These are phyloP conservation scores for Lagodon rhomboides DNA, from an alignment of 2,797 vertebrate species.

Conservation along the genomic window DNA sequence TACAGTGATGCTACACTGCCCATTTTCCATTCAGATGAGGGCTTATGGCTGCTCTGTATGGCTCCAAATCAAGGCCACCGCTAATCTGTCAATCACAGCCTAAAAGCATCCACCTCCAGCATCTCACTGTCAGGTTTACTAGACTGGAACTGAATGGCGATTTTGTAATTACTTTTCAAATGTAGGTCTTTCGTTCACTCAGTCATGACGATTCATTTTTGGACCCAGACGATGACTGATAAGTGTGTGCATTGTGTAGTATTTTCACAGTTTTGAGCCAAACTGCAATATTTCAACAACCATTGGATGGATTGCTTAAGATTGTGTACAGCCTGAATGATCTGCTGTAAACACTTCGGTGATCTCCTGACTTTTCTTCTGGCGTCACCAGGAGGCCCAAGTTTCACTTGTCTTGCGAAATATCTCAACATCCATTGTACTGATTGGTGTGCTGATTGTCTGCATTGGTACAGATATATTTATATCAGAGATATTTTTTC, in stretches of 20 bases:
- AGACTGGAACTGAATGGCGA: slow-evolving; percentile 39
- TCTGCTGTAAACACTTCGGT: not conserved
- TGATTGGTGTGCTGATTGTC: no score
- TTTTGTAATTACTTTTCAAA: slow-evolving; percentile 61
- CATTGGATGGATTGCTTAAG: not conserved
- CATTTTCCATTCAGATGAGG: slow-evolving; percentile 56
- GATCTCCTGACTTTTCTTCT: not conserved
- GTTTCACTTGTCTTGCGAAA: not conserved
- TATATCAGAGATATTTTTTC: no score
- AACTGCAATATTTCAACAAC: slow-evolving; percentile 7
- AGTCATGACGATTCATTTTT: slow-evolving; percentile 24
- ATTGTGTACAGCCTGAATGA: not conserved
- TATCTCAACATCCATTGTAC: no score
- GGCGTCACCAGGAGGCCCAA: not conserved
- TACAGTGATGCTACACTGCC: slow-evolving; percentile 18
- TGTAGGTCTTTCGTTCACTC: slow-evolving; percentile 32
- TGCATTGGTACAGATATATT: no score
- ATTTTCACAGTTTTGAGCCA: slow-evolving; percentile 1
- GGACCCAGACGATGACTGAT: not conserved
- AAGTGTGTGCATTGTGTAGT: not conserved
- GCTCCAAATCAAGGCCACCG: slow-evolving; percentile 73
- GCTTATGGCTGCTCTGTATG: slow-evolving; percentile 59
- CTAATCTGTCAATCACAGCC: slow-evolving; percentile 77
- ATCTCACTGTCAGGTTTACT: slow-evolving; percentile 56
- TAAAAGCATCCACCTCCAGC: slow-evolving; percentile 61